Base-by-base conservation (phyloP, 2,888 invertebrate genomes). In the Atrina japonica region DNA sequence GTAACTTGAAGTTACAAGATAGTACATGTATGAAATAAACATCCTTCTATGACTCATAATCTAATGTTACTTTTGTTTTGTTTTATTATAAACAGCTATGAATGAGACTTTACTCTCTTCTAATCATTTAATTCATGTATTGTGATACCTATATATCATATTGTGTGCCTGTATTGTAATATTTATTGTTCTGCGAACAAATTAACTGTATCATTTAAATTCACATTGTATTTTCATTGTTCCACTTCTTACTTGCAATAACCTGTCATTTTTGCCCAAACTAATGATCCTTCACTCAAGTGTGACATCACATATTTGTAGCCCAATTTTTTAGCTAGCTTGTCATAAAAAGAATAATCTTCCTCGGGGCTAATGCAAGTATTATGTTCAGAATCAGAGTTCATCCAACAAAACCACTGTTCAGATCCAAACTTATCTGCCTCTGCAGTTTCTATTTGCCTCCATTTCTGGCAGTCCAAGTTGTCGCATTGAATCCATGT, bases 401-500 rank as follows among this genome's bases (percentile, higher is more conserved):
- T 87, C 85, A 87, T 84, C 45, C 58, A 50, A 70, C 88, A 88
- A 73, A 77, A 87, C 88, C 88, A 88, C 1, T 77, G 52, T 3
- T 70, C 70, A 14, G 80, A 78, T 3, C 74, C 76, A 6, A 64
- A 66, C 7, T 83, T 63, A 3, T 56, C 59, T 0, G 77, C 76
- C n/a, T 74, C 73, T 1, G 55, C 52, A 3, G 60, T 68, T 3
- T 77, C 72, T 14, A 88, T 67, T 27, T 83, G 77, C 18, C 88
- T 70, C 88, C 88, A 88, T 73, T 88, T 88, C 68, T 83, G 78
- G 73, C 88, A 88, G 56, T 80, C 70, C 14, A 81, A 73, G 49
- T 83, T 83, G 56, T 88, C 88, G 78, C 88, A 88, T 74, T 88
- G 88, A 14, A 88, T 83, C 88, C 88, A 88, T 0, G 83, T 79